These are phyloP conservation scores for Salvelinus alpinus DNA, from an alignment of 2,113 vertebrate species.

Conservation along the genomic window DNA sequence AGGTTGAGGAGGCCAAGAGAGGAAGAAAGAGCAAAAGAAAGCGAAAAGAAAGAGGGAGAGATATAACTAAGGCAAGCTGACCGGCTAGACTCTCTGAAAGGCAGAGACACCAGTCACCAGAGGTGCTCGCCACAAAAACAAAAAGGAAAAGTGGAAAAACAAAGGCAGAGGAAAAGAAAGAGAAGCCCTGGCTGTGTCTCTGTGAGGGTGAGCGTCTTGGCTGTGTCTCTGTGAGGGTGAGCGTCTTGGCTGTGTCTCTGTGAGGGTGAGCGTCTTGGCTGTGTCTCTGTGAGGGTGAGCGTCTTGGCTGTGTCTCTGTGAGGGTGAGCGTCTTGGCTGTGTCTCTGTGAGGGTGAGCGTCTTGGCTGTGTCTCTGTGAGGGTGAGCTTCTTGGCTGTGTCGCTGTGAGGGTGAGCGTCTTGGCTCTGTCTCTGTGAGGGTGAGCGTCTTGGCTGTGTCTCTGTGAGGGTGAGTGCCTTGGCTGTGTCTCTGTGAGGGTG, in stretches of 20 bases:
- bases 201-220: conserved; percentile 54
- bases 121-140: background rate
- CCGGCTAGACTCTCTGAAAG: background rate
- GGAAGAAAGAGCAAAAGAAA: background rate
- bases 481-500: no score
- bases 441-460: no score
- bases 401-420: no score
- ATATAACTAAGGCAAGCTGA: background rate
- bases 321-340: conserved; percentile 51
- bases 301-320: conserved; percentile 1
- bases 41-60: background rate
- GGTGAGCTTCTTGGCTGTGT: no score
- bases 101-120: background rate
- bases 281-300: conserved; percentile 54
- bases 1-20: background rate
- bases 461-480: no score
- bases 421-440: no score
- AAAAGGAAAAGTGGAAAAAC: background rate
- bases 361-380: no score
- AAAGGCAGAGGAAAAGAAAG: background rate
- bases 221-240: conserved; percentile 47
- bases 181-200: background rate
- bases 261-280: conserved; percentile 52
- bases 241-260: conserved; percentile 27
- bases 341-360: conserved; percentile 44